Evolutionary conservation across 2,797 vertebrate genomes (phyloP), one percentile per base, ranked within the genome.

Genomic region (Sebastolobus altivelis): DNA sequence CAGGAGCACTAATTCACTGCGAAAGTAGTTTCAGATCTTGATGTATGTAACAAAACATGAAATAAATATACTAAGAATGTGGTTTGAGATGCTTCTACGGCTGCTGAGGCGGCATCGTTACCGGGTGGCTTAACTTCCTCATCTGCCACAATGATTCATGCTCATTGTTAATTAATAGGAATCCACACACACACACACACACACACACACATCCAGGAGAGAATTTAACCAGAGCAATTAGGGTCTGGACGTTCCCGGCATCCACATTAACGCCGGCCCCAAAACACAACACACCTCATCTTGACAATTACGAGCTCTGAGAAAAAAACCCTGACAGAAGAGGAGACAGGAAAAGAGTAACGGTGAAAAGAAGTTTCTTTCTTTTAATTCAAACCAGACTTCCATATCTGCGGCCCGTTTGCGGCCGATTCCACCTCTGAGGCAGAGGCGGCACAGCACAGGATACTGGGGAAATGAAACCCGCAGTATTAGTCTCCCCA

Each of bases 311-410:
- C 87, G 80, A 89, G 86, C 83, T 88, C 77, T 77, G 62, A 58
- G 56, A 67, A 66, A 75, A 81, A 60, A 49, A 72, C 22, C 12
- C n/a, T 37, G 85, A 87, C 66, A 72, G 82, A 81, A 82, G 72
- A 90, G 70, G 84, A 92, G 83, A 84, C 66, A 63, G 74, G 79
- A 80, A 87, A 81, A 88, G 83, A 89, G 84, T 66, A 89, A 75
- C 55, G 54, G 75, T 69, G 85, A 89, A 91, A 93, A 83, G 81
- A 91, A 94, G 94, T 97, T 95, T 94, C 75, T 95, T 81, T 87
- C 93, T 89, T 88, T 95, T 96, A 96, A 96, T 97, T 96, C 92
- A 95, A 97, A 97, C 95, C 97, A 98, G 97, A 93, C 87, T 93
- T 95, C 94, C 94, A 93, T 94, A 95, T 93, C 92, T 95, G 90